Evolutionary conservation across 1,140 invertebrate species (phyloP).

Genomic region (Bursaphelenchus mucronatus): DNA sequence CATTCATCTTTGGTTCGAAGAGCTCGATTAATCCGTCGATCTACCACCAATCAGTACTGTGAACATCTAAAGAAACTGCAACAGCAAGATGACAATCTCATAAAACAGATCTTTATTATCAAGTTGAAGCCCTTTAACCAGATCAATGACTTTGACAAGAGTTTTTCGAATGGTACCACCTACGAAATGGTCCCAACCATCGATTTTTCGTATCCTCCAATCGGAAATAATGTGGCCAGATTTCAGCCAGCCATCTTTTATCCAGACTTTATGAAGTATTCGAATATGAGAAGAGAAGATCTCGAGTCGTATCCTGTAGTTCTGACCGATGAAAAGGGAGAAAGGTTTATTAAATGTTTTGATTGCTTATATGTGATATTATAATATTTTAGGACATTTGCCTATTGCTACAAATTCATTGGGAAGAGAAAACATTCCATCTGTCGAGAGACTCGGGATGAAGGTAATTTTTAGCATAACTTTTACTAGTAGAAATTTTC

Average conservation of each 20-base stretch:
- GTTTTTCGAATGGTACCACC: neutral
- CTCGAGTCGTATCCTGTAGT: slow-evolving; percentile 28
- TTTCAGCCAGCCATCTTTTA: slow-evolving; percentile 43
- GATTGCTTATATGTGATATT: slow-evolving; percentile 11
- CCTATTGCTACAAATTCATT: slow-evolving; percentile 45
- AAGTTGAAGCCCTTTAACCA: slow-evolving; percentile 23
- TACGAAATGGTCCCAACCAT: neutral
- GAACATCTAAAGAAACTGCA: slow-evolving; percentile 31
- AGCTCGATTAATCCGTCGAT: slow-evolving; percentile 37
- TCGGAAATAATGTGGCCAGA: slow-evolving; percentile 26
- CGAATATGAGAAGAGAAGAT: slow-evolving; percentile 36
- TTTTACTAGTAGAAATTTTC: slow-evolving; percentile 11
- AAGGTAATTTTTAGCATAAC: slow-evolving; percentile 8
- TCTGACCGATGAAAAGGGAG: slow-evolving; percentile 45
- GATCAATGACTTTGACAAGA: slow-evolving; percentile 1
- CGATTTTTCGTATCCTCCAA: slow-evolving; percentile 23
- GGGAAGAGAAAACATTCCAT: slow-evolving; percentile 7
- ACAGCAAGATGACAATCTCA: slow-evolving; percentile 36
- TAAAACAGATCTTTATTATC: slow-evolving; percentile 39
- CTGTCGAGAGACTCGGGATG: neutral
- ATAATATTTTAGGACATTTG: slow-evolving; percentile 36
- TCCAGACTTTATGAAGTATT: slow-evolving; percentile 42
- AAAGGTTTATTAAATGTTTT: slow-evolving; percentile 27
- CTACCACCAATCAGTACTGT: slow-evolving; percentile 44
- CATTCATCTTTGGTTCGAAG: slow-evolving; percentile 4